phyloP scores from a whole-genome alignment of 1,140 invertebrate genomes.

The Drosophila takahashii region DNA sequence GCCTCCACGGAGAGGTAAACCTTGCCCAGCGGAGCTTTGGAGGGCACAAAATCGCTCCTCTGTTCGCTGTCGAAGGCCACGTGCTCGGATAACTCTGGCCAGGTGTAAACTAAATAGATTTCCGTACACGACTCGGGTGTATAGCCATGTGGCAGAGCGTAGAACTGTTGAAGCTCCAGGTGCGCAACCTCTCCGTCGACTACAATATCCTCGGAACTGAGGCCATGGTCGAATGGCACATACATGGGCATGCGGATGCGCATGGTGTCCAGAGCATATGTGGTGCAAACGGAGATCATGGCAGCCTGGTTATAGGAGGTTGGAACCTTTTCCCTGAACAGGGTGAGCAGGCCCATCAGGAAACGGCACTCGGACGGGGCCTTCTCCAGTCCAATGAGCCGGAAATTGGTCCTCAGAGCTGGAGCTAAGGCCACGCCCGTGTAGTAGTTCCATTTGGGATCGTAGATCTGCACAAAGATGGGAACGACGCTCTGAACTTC shows the following conservation, averaged over 20 bases:
- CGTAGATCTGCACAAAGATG: conserved; percentile 94
- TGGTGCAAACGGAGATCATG: conserved; percentile 91
- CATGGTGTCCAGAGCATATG: conserved; percentile 92
- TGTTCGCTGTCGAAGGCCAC: conserved; percentile 94
- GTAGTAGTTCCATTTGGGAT: conserved; percentile 93
- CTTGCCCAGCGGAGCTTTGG: conserved; percentile 93
- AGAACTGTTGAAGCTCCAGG: conserved; percentile 58
- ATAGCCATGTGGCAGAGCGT: conserved; percentile 94
- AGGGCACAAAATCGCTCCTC: conserved; percentile 94
- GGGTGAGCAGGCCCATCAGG: conserved; percentile 90
- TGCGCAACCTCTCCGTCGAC: conserved; percentile 48
- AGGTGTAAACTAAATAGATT: conserved; percentile 93
- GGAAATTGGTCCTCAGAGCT: conserved; percentile 91
- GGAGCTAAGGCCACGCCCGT: conserved; percentile 91
- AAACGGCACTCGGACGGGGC: conserved; percentile 93
- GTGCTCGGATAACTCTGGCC: conserved; percentile 94
- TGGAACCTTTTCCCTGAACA: conserved; percentile 93
- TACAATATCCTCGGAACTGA: conserved; percentile 58
- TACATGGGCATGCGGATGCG: conserved; percentile 84
- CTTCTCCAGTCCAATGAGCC: conserved; percentile 94
- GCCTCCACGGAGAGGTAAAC: conserved; percentile 87
- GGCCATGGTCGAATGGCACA: conserved; percentile 65
- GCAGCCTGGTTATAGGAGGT: conserved; percentile 87
- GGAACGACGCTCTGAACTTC: conserved; percentile 93
- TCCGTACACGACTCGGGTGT: conserved; percentile 92